Conservation (phyloP, 2,888 invertebrate genomes). For the Digitonthophagus gazella region DNA sequence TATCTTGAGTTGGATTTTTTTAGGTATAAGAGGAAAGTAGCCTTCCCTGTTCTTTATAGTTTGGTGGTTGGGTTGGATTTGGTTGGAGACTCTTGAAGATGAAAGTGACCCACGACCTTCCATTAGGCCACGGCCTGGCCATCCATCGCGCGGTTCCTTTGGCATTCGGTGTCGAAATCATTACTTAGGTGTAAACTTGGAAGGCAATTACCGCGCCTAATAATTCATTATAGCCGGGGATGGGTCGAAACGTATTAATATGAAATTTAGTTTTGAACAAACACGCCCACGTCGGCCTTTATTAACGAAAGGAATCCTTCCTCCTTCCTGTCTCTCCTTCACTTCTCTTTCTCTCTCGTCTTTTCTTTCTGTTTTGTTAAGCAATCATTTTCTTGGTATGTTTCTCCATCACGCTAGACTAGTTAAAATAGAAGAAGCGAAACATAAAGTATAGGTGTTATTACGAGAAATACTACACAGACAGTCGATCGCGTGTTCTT, state of each 20-base stretch:
- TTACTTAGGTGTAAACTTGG: slow-evolving; percentile 56
- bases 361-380: background rate
- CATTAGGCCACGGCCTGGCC: slow-evolving; percentile 47
- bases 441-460: background rate
- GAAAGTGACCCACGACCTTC: slow-evolving; percentile 31
- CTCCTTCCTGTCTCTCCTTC: background rate
- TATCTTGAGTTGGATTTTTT: background rate
- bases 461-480: background rate
- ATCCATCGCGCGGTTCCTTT: slow-evolving; percentile 48
- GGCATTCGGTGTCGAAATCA: slow-evolving; percentile 56
- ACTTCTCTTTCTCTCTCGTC: background rate
- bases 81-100: background rate
- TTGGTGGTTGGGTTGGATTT: background rate
- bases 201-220: slow-evolving; percentile 51
- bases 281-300: background rate
- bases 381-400: background rate
- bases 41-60: background rate
- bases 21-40: background rate
- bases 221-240: slow-evolving; percentile 48
- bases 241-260: background rate
- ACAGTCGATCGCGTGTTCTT: background rate
- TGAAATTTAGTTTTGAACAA: background rate
- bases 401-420: background rate
- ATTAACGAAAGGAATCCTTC: background rate
- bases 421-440: background rate